Evolutionary conservation across 2,113 vertebrate species (phyloP), one percentile per base, ranked within the genome.

Genomic region (Setophaga petechia): DNA sequence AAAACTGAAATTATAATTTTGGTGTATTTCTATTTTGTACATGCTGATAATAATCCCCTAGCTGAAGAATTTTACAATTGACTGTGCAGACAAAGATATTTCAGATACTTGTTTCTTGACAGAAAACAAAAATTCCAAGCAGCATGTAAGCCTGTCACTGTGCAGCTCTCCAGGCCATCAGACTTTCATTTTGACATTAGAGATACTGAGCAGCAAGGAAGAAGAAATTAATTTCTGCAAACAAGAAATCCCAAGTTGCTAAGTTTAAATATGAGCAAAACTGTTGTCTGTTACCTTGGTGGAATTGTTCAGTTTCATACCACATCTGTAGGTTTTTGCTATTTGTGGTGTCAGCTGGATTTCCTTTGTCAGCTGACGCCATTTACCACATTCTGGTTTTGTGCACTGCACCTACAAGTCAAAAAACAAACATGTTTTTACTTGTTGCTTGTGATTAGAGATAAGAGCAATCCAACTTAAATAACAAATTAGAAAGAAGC

Each of bases 341-440:
- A 99, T 98, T 33, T 98, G 97, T 23, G 98, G 94, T 16, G 98
- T 99, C 68, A 99, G 98, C 58, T 99, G 98, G 82, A 98, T 99
- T 96, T 99, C 99, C 97, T 99, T 99, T 78, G 99, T 99, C 85
- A 99, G 98, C 95, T 99, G 99, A 80, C 99, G 98, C 99, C 99
- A 99, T 84, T 99, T 99, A 37, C 98, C 97, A 95, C 99, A 99
- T 68, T 99, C 98, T 1, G 98, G 97, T 63, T 98, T 99, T 58
- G 98, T 99, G 91, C 99, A 99, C 84, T 99, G 99, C 90, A 98
- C 99, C 99, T 99, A 94, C 43, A 65, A 67, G 58, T 67, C 57
- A 65, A 71, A 94, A 93, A 74, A 41, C 87, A 92, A 94, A 84
- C 90, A 68, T 93, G 90, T 92, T 96, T 96, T 95, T 37, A 81